Evolutionary conservation across 2,888 invertebrate genomes (phyloP).

Genomic region (Lasioglossum leucozonium): DNA sequence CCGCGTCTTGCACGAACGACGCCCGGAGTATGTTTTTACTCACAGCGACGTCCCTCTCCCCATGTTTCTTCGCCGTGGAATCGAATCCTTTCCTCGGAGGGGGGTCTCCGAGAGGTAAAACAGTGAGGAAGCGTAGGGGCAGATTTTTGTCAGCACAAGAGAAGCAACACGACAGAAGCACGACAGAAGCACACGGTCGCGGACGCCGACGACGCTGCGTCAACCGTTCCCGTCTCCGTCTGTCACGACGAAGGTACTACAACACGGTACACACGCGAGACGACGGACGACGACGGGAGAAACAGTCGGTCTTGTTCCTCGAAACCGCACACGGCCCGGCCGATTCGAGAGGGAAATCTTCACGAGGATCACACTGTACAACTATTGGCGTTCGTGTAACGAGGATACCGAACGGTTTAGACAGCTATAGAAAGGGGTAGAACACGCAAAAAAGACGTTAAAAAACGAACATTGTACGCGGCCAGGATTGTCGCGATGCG

Average conservation of each 20-base stretch:
- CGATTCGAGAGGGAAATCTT: constrained; percentile 8
- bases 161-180: constrained; percentile 51
- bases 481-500: constrained; percentile 61
- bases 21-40: constrained; percentile 74
- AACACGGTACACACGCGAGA: constrained; percentile 34
- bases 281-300: background rate
- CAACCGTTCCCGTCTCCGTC: constrained; percentile 33
- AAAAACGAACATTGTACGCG: constrained; percentile 64
- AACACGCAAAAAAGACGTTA: constrained; percentile 59
- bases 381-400: constrained; percentile 20
- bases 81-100: constrained; percentile 67
- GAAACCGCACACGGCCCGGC: constrained; percentile 9
- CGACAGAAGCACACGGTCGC: constrained; percentile 47
- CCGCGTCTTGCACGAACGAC: constrained; percentile 31
- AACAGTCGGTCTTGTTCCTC: constrained; percentile 38
- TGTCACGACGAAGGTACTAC: constrained; percentile 60
- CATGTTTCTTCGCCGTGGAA: constrained; percentile 73
- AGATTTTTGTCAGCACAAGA: constrained; percentile 58
- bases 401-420: constrained; percentile 39
- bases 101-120: constrained; percentile 61
- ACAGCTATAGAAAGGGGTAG: constrained; percentile 47
- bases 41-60: constrained; percentile 78
- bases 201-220: constrained; percentile 45
- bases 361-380: background rate
- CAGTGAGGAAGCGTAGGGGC: constrained; percentile 48